These are phyloP conservation scores for Acanthochromis polyacanthus DNA, from an alignment of 2,113 vertebrate genomes.

Conservation along the genomic window DNA sequence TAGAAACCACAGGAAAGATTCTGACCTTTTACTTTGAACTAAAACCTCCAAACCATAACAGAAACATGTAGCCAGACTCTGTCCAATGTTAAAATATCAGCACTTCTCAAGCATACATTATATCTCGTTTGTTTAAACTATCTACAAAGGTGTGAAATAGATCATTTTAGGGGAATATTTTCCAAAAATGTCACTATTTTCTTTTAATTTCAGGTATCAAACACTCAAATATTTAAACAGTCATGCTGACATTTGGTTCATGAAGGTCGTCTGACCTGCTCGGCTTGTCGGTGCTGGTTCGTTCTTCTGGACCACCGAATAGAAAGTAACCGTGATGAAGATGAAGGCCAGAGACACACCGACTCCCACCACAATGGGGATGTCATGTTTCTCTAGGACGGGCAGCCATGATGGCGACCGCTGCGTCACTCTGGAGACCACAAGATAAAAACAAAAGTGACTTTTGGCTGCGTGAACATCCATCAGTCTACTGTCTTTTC, in stretches of 20 bases:
- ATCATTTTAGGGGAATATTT: too few relatives aligned
- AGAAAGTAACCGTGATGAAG: constrained; percentile 86
- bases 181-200: too few relatives aligned
- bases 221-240: too few relatives aligned
- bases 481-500: background rate
- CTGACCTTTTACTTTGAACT: too few relatives aligned
- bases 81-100: too few relatives aligned
- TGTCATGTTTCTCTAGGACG: constrained; percentile 85
- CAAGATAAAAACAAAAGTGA: constrained; percentile 6
- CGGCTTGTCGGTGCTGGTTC: constrained; percentile 73
- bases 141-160: too few relatives aligned
- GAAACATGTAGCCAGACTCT: too few relatives aligned
- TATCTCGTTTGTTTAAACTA: background rate
- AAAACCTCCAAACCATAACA: too few relatives aligned
- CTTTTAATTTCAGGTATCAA: too few relatives aligned
- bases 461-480: background rate
- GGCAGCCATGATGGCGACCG: constrained; percentile 80
- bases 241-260: background rate
- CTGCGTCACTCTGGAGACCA: constrained; percentile 69
- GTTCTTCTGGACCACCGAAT: constrained; percentile 85
- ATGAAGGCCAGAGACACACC: constrained; percentile 86
- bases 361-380: constrained; percentile 87
- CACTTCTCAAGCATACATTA: background rate
- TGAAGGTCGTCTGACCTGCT: constrained; percentile 71
- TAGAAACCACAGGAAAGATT: too few relatives aligned